These are phyloP conservation scores for Scomber scombrus DNA, from an alignment of 2,113 vertebrate genomes.

Conservation along the genomic window DNA sequence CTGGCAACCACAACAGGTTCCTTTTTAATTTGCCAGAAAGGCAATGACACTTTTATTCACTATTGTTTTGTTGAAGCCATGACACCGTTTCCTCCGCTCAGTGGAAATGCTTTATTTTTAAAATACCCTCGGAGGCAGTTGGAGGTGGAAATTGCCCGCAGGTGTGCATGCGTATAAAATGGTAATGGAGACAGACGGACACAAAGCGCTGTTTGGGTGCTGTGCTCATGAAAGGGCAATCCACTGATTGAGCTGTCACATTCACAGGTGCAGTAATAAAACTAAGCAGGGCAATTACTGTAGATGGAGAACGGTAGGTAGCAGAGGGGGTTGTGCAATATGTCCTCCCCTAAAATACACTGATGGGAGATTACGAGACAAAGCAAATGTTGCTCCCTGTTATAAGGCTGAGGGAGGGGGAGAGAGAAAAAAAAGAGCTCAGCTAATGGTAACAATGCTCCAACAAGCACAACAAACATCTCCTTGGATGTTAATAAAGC, in stretches of 20 bases:
- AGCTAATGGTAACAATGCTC: conserved; percentile 45
- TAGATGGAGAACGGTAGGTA: conserved; percentile 62
- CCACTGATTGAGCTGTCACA: conserved; percentile 78
- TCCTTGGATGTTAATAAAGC: conserved; percentile 17
- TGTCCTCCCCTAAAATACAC: conserved; percentile 59
- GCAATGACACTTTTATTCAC: conserved; percentile 37
- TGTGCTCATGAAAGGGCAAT: conserved; percentile 72
- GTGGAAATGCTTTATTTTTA: conserved; percentile 54
- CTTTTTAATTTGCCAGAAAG: conserved; percentile 48
- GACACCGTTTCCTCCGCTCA: conserved; percentile 21
- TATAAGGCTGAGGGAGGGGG: conserved; percentile 60
- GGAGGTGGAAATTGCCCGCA: conserved; percentile 77
- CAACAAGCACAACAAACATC: conserved; percentile 39
- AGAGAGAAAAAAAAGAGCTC: neutral
- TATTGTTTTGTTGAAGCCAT: conserved; percentile 30
- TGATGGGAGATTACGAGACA: conserved; percentile 65
- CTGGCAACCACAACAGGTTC: neutral
- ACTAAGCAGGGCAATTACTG: conserved; percentile 82
- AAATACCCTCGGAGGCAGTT: conserved; percentile 71
- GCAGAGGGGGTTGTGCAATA: conserved; percentile 34
- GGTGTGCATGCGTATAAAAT: conserved; percentile 75
- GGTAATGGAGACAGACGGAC: conserved; percentile 72
- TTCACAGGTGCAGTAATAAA: conserved; percentile 79
- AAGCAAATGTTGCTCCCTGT: conserved; percentile 73
- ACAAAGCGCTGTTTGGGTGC: conserved; percentile 74